Evolutionary conservation across 1,140 invertebrate species (phyloP), one percentile per base, ranked within the genome.

Genomic region (Thaumetopoea pityocampa): DNA sequence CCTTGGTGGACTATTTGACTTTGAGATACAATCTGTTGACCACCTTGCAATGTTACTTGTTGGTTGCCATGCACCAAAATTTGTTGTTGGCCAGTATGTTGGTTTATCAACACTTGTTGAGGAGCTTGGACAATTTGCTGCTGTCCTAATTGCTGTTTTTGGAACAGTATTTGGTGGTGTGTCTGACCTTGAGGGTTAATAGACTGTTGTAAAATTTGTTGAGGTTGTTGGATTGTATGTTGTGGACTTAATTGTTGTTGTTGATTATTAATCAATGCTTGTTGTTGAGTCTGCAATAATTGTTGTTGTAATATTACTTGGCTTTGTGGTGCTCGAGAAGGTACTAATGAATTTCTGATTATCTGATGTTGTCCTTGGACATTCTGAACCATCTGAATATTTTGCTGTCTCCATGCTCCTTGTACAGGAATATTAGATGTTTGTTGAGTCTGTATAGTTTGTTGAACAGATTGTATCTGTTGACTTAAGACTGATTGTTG

Each of bases 301-400:
- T 87, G 85, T 24, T 87, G 85, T 20, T 85, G 86, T 8, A 85
- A 64, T 16, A 85, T 77, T 36, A 86, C 74, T 64, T 87, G 85
- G 28, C 67, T 85, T 32, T 85, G 87, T 12, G 74, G 74, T 32
- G 79, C 77, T 16, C 83, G 68, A 22, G 77, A 67, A 24, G 84
- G 80, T 12, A 86, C 78, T 24, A 85, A 58, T 6, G 84, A 77
- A 43, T 64, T 85, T 51, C 74, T 80, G 48, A 86, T 79, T 12
- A 84, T 71, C 44, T 86, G 84, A 48, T 85, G 82, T 23, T 83
- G 70, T 1, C 78, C 78, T 45, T 84, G 81, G 0, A 77, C 59
- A 65, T 80, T 82, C 43, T 84, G 80, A 1, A 84, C 74, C 79
- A 85, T 80, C 61, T 81, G 78, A 28, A 86, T 70, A 23, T 85